Base-by-base conservation (phyloP, 2,797 vertebrate genomes). In the Sebastes wilsoni region DNA sequence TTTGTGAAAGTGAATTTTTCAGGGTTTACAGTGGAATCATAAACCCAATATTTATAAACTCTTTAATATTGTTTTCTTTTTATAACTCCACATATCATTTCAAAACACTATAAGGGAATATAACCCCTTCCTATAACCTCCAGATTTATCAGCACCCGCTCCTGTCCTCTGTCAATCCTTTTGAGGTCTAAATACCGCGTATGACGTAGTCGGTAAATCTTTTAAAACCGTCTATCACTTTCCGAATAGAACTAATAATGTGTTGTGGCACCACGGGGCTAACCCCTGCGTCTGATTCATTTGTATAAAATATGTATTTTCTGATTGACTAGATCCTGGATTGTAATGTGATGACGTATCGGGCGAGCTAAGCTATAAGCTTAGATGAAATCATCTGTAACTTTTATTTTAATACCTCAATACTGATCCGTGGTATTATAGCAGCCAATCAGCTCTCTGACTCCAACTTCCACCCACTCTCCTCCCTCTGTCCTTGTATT, bases 321-420 rank as follows among this genome's bases (percentile, higher is more conserved):
- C 80, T 88, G 88, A 92, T 93, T 90, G 88, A 90, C 85, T 84
- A 54, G 83, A 92, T 89, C 85, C 88, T 62, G 84, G 86, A 88
- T 91, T 77, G 89, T 83, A 91, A 87, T 89, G 81, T 89, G 85
- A 91, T 90, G 89, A 94, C 90, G 88, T 92, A 90, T 92, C 94
- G 91, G 78, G 92, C 86, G 87, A 87, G 90, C 92, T 93, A 92
- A 93, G 87, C 91, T 71, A 49, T 49, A 4, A 84, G 90, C 82
- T 95, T 91, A 92, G 86, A 76, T 73, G 75, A 82, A 93, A 89
- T 88, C 81, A 91, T 93, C 89, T 93, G 80, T 91, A 91, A 93
- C 89, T 55, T 55, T 94, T 93, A 87, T 87, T 93, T 93, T 93
- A 94, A 93, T 94, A 91, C 88, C 80, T 64, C 80, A 30, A 28